Base-by-base conservation (phyloP, 1,140 invertebrate species). In the Philotrypesis tridentata region DNA sequence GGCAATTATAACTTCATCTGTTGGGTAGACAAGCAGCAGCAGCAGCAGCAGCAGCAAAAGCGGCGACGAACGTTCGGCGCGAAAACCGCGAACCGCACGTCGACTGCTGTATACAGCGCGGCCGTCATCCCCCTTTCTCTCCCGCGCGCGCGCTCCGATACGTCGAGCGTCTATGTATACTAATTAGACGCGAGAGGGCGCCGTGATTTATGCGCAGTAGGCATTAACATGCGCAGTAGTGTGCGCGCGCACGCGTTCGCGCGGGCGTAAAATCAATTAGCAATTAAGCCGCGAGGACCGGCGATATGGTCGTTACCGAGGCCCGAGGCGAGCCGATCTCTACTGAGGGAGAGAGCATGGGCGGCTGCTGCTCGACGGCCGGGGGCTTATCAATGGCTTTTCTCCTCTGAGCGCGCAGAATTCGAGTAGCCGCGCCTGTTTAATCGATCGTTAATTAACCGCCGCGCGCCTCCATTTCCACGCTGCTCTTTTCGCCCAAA, bases 211-310 rank as follows among this genome's bases (percentile, higher is more conserved):
- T 79, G n/a, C 27, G 12, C 68, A 23, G 12, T 21, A 14, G 76
- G 40, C 60, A 70, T 60, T 25, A 82, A 80, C 71, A 80, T 82
- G 81, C 74, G 60, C 84, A 77, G 75, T 79, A 9, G 33, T 75
- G 67, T 72, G 67, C 40, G 29, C 67, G 67, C 80, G 31, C 29
- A 33, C 68, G 33, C n/a, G n/a, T n/a, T n/a, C n/a, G n/a, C 37
- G 48, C 77, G 70, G 80, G 84, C 83, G 83, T 78, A 84, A 85
- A 82, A 86, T 85, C 87, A 88, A 88, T 88, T 87, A 88, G 88
- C 83, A 88, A 88, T 88, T 88, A 87, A 88, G n/a, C n/a, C n/a
- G n/a, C n/a, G 84, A 76, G 78, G 61, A 40, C 27, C 68, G 70
- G 82, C 84, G 86, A 88, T 84, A 87, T 73, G 86, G 83, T 88